phyloP scores from a whole-genome alignment of 2,888 invertebrate genomes.

The Eupeodes latifasciatus region DNA sequence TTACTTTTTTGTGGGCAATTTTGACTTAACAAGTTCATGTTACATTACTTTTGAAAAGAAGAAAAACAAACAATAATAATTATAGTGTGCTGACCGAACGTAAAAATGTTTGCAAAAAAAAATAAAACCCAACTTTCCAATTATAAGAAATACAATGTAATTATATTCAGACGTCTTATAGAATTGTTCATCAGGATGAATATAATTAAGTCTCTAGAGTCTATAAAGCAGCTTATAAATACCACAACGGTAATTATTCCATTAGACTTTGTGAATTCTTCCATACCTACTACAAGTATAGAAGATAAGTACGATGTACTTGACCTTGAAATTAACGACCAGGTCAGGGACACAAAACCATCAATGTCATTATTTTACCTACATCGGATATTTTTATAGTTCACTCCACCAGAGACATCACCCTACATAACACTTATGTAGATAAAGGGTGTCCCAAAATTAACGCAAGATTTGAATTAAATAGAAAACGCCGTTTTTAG shows the following conservation, averaged over 20 bases:
- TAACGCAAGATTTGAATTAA: no score
- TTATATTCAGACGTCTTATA: background rate
- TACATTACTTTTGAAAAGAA: background rate
- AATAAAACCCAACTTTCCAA: background rate
- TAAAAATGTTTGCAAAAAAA: background rate
- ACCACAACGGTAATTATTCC: background rate
- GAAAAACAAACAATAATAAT: background rate
- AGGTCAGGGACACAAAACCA: background rate
- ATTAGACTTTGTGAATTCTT: background rate
- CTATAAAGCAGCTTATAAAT: background rate
- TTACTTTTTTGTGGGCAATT: background rate
- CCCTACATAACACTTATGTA: background rate
- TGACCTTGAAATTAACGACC: background rate
- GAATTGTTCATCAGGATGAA: background rate
- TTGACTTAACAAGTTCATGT: background rate
- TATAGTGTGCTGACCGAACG: background rate
- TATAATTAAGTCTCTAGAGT: conserved; percentile 6
- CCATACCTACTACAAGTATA: background rate
- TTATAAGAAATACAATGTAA: background rate
- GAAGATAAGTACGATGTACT: background rate
- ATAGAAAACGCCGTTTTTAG: no score
- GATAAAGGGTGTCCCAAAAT: no score
- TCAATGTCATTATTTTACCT: background rate
- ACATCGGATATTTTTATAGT: background rate
- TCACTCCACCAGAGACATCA: background rate